These are phyloP conservation scores for Nephila pilipes DNA, from an alignment of 1,140 invertebrate species.

Conservation along the genomic window DNA sequence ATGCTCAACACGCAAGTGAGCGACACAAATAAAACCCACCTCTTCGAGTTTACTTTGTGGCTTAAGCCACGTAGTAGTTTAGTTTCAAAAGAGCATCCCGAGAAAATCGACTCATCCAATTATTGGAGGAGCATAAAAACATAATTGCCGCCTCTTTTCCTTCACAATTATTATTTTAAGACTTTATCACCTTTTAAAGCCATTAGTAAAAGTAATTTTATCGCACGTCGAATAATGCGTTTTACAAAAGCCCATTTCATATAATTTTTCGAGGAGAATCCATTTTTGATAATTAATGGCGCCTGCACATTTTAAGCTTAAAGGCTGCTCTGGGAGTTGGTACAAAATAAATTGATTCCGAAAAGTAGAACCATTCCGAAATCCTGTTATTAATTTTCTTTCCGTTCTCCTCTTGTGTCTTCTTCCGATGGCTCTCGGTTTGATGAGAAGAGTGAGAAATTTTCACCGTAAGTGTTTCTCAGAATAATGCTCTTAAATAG, in stretches of 20 bases:
- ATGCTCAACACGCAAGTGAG: not conserved
- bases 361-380: slow-evolving; percentile 7
- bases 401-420: not conserved
- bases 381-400: slow-evolving; percentile 42
- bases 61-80: not conserved
- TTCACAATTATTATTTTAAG: slow-evolving; percentile 55
- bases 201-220: slow-evolving; percentile 73
- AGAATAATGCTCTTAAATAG: no score
- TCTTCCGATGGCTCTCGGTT: no score
- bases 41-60: not conserved
- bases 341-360: slow-evolving; percentile 53
- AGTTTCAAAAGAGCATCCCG: not conserved
- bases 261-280: slow-evolving; percentile 32
- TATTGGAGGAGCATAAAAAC: not conserved
- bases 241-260: slow-evolving; percentile 59
- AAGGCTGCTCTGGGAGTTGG: slow-evolving; percentile 41
- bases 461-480: no score
- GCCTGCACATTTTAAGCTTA: slow-evolving; percentile 10
- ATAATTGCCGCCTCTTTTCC: slow-evolving; percentile 23
- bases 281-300: slow-evolving; percentile 70
- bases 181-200: slow-evolving; percentile 40
- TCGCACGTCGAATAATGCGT: slow-evolving; percentile 40
- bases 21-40: not conserved
- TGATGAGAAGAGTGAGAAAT: no score
- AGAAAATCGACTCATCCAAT: slow-evolving; percentile 10